phyloP scores from a whole-genome alignment of 1,140 invertebrate species.

The Gonioctena quinquepunctata region DNA sequence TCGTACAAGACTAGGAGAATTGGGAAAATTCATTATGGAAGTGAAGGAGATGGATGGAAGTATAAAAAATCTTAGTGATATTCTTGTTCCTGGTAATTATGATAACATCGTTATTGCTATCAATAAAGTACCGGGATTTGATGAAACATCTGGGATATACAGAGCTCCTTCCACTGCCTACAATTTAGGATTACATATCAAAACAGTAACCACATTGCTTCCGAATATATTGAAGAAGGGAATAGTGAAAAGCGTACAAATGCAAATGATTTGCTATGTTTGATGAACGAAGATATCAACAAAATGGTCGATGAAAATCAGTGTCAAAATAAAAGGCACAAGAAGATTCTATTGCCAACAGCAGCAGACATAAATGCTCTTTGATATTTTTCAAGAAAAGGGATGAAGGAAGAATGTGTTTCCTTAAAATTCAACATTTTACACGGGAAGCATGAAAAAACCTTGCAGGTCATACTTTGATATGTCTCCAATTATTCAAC shows the following conservation, averaged over 20 bases:
- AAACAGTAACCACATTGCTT: not conserved
- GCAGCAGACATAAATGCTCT: not conserved
- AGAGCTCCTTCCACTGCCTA: not conserved
- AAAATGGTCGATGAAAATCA: slow-evolving; percentile 8
- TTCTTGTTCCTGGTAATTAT: not conserved
- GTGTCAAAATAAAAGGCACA: not conserved
- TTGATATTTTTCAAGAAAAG: not conserved
- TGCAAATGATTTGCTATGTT: not conserved
- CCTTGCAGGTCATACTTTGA: not conserved
- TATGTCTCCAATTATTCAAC: slow-evolving; percentile 6
- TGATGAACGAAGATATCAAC: slow-evolving; percentile 4
- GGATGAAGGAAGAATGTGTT: not conserved
- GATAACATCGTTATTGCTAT: not conserved
- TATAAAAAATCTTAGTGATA: not conserved
- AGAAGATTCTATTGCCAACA: not conserved
- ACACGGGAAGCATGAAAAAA: not conserved
- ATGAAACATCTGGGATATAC: not conserved
- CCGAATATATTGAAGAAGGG: slow-evolving; percentile 8
- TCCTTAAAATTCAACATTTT: not conserved
- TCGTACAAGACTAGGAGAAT: not conserved
- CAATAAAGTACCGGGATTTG: not conserved
- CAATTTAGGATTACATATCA: not conserved
- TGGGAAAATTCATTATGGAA: not conserved
- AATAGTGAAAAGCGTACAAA: not conserved
- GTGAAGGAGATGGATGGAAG: not conserved